Evolutionary conservation across 2,797 vertebrate genomes (phyloP).

Genomic region (Amniataba percoides): DNA sequence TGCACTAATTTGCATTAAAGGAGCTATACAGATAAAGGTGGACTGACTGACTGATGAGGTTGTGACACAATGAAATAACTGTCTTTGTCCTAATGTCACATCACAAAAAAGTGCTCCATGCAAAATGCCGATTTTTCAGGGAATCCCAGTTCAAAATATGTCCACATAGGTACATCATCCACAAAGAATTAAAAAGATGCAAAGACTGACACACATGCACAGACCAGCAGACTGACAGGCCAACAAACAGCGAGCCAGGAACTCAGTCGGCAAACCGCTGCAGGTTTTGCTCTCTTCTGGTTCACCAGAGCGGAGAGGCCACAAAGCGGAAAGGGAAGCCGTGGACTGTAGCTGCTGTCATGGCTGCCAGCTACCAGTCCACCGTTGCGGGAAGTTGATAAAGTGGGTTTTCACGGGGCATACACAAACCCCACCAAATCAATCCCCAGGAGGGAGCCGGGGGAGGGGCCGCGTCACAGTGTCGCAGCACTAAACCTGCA

Average conservation of each 20-base stretch:
- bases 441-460: slow-evolving; percentile 5
- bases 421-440: slow-evolving; percentile 28
- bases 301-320: slow-evolving; percentile 57
- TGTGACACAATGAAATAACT: background rate
- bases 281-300: slow-evolving; percentile 41
- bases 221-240: slow-evolving; percentile 33
- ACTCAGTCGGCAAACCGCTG: slow-evolving; percentile 25
- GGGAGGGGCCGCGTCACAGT: background rate
- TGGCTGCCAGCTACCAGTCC: slow-evolving; percentile 61
- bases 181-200: background rate
- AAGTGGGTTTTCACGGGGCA: slow-evolving; percentile 29
- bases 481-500: slow-evolving; percentile 27
- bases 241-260: slow-evolving; percentile 31
- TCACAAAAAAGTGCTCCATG: background rate
- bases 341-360: slow-evolving; percentile 49
- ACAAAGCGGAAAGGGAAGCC: slow-evolving; percentile 30
- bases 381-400: slow-evolving; percentile 60
- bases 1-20: too few relatives aligned
- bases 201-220: slow-evolving; percentile 2
- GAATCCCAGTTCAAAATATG: background rate
- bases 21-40: too few relatives aligned
- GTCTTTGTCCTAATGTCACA: background rate
- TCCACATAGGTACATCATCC: background rate
- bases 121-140: background rate
- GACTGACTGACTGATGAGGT: too few relatives aligned